A percentile compares a stretch with the other conserved stretches of the same genome.
Evolutionary conservation across 2,888 invertebrate genomes (phyloP).

Genomic region (Phengaris arion): DNA sequence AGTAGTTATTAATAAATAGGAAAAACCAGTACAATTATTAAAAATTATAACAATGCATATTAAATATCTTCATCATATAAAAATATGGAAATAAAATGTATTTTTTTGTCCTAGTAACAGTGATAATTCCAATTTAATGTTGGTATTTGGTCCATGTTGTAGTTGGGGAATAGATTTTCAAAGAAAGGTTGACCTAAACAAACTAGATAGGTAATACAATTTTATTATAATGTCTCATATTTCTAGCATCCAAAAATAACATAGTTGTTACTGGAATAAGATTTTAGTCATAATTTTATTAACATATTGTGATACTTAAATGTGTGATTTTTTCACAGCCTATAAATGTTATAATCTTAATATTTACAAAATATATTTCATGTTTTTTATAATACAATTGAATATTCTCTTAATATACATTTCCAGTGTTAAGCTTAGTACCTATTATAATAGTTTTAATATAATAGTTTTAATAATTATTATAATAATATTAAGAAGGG

Average conservation of each 20-base stretch:
- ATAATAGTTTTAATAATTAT: neutral
- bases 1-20: neutral
- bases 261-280: neutral
- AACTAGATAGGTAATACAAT: neutral
- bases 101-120: neutral
- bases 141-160: neutral
- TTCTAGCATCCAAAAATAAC: neutral
- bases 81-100: neutral
- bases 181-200: neutral
- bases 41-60: neutral
- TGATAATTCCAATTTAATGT: neutral
- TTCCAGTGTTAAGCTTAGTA: neutral
- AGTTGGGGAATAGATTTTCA: neutral
- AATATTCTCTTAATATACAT: neutral
- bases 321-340: conserved; percentile 19
- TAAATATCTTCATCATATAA: neutral
- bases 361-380: conserved; percentile 1
- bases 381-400: neutral
- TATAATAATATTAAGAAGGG: neutral
- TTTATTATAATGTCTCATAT: conserved; percentile 1
- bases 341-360: conserved; percentile 10
- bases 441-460: neutral
- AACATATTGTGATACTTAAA: neutral
- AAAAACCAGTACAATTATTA: neutral
- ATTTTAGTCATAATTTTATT: neutral